phyloP scores from a whole-genome alignment of 2,797 vertebrate genomes.

The Platyrinchus mystaceus region DNA sequence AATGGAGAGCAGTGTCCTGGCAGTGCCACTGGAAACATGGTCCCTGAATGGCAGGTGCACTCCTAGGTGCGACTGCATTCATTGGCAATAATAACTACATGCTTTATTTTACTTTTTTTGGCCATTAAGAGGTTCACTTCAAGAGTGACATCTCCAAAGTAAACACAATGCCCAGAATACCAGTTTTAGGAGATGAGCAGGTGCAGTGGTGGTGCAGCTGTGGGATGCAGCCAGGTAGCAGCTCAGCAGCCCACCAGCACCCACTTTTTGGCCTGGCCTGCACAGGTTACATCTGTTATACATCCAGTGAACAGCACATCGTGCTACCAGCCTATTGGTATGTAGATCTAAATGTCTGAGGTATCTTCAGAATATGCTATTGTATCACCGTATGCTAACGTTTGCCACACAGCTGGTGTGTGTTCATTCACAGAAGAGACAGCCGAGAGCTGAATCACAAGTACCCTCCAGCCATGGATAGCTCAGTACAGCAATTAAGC shows the following conservation, averaged over 20 bases:
- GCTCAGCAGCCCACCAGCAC: background rate
- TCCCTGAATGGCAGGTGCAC: background rate
- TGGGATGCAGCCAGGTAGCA: background rate
- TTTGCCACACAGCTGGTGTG: background rate
- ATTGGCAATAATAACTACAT: background rate
- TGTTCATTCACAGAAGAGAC: background rate
- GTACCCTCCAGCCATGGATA: background rate
- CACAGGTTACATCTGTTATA: background rate
- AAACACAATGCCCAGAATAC: rapidly evolving
- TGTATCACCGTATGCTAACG: background rate
- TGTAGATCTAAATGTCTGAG: background rate
- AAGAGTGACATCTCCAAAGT: background rate
- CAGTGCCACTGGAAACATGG: background rate
- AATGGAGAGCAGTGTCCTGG: background rate
- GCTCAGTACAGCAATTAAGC: background rate
- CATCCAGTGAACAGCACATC: background rate
- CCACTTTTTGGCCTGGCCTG: background rate
- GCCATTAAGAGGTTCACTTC: background rate
- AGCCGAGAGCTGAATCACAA: background rate
- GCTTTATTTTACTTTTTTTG: background rate
- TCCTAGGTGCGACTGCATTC: background rate
- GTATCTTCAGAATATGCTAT: background rate
- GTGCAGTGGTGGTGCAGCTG: rapidly evolving
- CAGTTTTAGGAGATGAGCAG: background rate
- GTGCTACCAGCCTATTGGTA: background rate